Evolutionary conservation across 2,888 invertebrate genomes (phyloP).

Genomic region (Stenichneumon culpator): DNA sequence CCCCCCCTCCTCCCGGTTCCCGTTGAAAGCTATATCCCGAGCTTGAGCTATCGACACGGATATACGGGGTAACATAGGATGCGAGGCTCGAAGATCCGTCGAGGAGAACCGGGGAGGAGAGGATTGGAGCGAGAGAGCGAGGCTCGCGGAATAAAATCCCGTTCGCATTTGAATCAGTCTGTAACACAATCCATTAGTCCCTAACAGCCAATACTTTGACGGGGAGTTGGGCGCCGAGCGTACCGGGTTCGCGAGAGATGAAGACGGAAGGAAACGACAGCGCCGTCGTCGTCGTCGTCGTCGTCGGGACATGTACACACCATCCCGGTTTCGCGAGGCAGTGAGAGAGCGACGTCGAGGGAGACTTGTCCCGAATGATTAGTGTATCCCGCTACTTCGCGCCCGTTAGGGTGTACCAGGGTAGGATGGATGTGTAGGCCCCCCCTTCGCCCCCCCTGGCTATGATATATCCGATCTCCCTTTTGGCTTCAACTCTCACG

Average conservation of each 20-base stretch:
- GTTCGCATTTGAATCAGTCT: slow-evolving; percentile 84
- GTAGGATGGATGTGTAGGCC: neutral
- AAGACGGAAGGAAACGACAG: slow-evolving; percentile 60
- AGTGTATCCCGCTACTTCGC: slow-evolving; percentile 72
- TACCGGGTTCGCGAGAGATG: slow-evolving; percentile 51
- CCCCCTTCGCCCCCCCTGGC: neutral
- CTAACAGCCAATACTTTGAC: slow-evolving; percentile 83
- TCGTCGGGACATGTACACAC: slow-evolving; percentile 9
- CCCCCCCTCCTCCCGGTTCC: slow-evolving; percentile 64
- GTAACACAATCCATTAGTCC: slow-evolving; percentile 84
- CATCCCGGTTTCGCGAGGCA: slow-evolving; percentile 58
- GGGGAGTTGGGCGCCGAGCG: slow-evolving; percentile 57
- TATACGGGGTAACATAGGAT: slow-evolving; percentile 47
- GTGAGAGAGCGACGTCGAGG: slow-evolving; percentile 60
- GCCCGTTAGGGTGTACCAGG: slow-evolving; percentile 1
- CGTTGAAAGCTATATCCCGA: slow-evolving; percentile 77
- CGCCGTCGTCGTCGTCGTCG: slow-evolving; percentile 4
- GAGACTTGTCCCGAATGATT: slow-evolving; percentile 78
- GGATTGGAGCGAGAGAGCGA: slow-evolving; percentile 35
- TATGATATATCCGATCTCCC: slow-evolving; percentile 69
- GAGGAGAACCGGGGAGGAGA: neutral
- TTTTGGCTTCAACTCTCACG: slow-evolving; percentile 58
- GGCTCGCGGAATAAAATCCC: slow-evolving; percentile 80
- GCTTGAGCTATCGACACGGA: slow-evolving; percentile 74
- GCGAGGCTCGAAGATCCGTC: slow-evolving; percentile 9